Evolutionary conservation across 2,888 invertebrate genomes (phyloP), one percentile per base, ranked within the genome.

Genomic region (Andrena camellia): DNA sequence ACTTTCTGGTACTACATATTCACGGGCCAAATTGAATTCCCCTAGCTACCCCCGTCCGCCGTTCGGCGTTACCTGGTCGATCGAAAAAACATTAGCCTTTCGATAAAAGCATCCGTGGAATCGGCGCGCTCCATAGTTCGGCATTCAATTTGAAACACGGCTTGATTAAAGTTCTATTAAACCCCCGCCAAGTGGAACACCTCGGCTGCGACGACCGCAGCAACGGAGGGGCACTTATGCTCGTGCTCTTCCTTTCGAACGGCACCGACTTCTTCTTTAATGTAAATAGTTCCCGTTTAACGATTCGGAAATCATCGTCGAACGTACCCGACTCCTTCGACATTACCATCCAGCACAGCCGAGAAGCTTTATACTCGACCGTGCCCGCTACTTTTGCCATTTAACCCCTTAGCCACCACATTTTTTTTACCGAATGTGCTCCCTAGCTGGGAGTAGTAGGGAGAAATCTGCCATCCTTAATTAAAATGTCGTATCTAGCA

Each of bases 1-100:
- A 59, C 29, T 31, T 78, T 59, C 78, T 35, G 66, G 70, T 78
- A 66, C 60, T 70, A 42, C 42, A 42, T 42, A 78, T 79, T 78
- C 79, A 23, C 52, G 17, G 70, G 3, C 35, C 23, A 52, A 78
- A 79, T 70, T 78, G 79, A 79, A 79, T 79, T 77, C 42, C 10
- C 31, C 2, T 50, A 20, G 35, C 7, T 10, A 23, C 48, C 10
- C 64, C 31, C 10, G 8, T 8, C 8, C 13, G 17, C 31, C 35
- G n/a, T 50, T 42, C 50, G 50, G 29, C 26, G 50, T 35, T 63
- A 59, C 33, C 2, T 17, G 10, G 42, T 52, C 64, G 69, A 86
- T 79, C 67, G 79, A 64, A 77, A 86, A 86, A 86, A 64, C 74
- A 80, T 82, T 75, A 78, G 68, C 74, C 68, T 52, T 52, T 52